Percentiles rank a stretch among this genome's conserved stretches.
These are phyloP conservation scores for Coturnix japonica DNA, from an alignment of 2,113 vertebrate species.

Conservation along the genomic window DNA sequence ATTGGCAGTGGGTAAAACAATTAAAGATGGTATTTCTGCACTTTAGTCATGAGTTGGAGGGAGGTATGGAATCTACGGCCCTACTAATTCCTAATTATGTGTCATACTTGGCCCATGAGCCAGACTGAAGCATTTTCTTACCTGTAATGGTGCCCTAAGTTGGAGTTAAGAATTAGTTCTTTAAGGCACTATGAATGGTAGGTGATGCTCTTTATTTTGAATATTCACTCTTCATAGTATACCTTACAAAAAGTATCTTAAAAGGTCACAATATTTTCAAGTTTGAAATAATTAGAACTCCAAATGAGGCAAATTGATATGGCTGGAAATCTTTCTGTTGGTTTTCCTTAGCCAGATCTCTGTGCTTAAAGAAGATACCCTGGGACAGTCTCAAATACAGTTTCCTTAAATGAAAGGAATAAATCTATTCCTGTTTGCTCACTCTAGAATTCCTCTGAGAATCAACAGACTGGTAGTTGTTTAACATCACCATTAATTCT, in stretches of 20 bases:
- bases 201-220: background rate
- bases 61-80: background rate
- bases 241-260: background rate
- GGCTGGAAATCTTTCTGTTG: background rate
- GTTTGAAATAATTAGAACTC: background rate
- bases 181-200: background rate
- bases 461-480: background rate
- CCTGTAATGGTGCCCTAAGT: background rate
- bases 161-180: background rate
- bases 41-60: background rate
- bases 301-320: background rate
- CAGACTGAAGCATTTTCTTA: background rate
- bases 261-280: background rate
- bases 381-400: background rate
- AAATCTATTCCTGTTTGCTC: background rate
- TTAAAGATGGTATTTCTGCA: background rate
- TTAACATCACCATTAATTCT: background rate
- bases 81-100: background rate
- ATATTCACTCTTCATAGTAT: background rate
- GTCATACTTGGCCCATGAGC: background rate
- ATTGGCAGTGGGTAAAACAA: background rate
- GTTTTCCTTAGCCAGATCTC: background rate
- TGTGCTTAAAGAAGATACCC: background rate
- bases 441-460: background rate
- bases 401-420: fast-evolving